Evolutionary conservation across 2,113 vertebrate genomes (phyloP).

Genomic region (Meles meles): DNA sequence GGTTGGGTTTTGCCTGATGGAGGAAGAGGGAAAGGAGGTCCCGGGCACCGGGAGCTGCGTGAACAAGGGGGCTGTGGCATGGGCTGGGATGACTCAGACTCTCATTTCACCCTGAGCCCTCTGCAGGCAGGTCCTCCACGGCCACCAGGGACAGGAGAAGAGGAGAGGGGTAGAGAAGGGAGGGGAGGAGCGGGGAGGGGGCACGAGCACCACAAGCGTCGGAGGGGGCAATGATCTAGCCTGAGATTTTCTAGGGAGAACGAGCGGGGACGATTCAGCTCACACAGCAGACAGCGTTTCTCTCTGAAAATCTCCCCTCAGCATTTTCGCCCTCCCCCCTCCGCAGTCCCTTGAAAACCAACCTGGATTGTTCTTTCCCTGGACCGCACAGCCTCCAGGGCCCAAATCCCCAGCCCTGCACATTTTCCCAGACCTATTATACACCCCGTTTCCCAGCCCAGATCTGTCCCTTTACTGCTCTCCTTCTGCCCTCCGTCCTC

Average conservation of each 20-base stretch:
- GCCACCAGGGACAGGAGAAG: not conserved
- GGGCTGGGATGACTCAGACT: not conserved
- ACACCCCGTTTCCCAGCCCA: not conserved
- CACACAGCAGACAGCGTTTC: not conserved
- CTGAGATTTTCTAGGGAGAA: not conserved
- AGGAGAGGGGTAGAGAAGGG: not conserved
- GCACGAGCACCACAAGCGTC: not conserved
- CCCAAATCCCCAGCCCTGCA: not conserved
- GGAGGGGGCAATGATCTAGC: not conserved
- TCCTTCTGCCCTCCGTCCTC: not conserved
- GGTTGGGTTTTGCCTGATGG: not conserved
- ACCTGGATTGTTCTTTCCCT: not conserved
- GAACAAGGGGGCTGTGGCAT: not conserved
- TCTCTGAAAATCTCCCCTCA: not conserved
- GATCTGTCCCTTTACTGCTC: not conserved
- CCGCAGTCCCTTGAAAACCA: not conserved
- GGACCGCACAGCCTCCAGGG: not conserved
- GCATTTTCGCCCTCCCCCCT: not conserved
- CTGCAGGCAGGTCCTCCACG: not conserved
- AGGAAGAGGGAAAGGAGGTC: not conserved
- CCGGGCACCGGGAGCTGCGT: rapidly evolving
- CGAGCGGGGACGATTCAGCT: rapidly evolving
- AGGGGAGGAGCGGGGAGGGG: too few species aligned
- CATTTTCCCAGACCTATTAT: not conserved
- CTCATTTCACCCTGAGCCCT: not conserved